Conservation (phyloP, 2,888 invertebrate species). For the Tenthredo distinguenda region DNA sequence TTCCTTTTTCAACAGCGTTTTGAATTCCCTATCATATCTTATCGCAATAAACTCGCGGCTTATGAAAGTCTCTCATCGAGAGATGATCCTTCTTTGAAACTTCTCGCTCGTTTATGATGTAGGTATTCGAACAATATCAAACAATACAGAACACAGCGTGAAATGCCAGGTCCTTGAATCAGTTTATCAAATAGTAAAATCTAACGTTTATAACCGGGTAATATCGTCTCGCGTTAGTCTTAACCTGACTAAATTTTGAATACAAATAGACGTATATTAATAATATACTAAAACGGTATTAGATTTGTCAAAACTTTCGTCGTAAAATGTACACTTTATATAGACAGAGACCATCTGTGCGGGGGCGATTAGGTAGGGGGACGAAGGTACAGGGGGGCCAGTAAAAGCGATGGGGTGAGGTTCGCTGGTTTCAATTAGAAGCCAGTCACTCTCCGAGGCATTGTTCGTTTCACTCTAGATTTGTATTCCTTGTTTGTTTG, state of each 20-base stretch:
- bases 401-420: constrained; percentile 46
- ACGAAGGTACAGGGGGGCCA: constrained; percentile 37
- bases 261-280: neutral
- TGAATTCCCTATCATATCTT: too few relatives aligned
- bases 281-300: constrained; percentile 7
- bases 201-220: neutral
- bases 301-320: constrained; percentile 43
- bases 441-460: constrained; percentile 77
- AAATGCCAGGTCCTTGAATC: neutral
- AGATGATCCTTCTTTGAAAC: neutral
- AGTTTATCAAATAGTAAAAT: neutral
- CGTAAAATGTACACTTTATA: constrained; percentile 51
- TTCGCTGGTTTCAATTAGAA: constrained; percentile 77
- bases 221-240: neutral
- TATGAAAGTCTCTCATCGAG: neutral
- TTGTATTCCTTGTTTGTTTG: constrained; percentile 76
- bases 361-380: constrained; percentile 72
- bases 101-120: neutral
- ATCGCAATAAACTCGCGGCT: neutral
- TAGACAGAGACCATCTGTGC: constrained; percentile 71
- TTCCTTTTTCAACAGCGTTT: too few relatives aligned
- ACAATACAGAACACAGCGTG: too few relatives aligned
- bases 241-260: neutral
- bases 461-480: constrained; percentile 78
- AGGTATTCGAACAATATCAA: too few relatives aligned